phyloP scores from a whole-genome alignment of 2,888 invertebrate genomes.

The Zhuqinia jingwanae region DNA sequence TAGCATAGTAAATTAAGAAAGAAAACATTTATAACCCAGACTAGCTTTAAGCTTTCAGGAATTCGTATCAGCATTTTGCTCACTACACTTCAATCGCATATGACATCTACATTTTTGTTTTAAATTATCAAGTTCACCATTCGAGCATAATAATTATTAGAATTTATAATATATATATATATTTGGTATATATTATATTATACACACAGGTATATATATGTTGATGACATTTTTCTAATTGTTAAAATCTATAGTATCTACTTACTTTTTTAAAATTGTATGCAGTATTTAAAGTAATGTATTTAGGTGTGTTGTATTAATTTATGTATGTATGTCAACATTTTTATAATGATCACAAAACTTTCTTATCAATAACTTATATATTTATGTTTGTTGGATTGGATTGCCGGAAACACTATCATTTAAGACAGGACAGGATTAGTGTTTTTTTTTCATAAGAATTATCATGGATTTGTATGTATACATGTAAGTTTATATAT shows the following conservation, averaged over 20 bases:
- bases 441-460: slow-evolving; percentile 59
- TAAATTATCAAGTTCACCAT: slow-evolving; percentile 64
- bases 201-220: slow-evolving; percentile 66
- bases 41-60: slow-evolving; percentile 73
- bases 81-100: slow-evolving; percentile 51
- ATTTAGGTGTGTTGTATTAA: slow-evolving; percentile 48
- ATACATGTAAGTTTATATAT: slow-evolving; percentile 40
- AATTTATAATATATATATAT: slow-evolving; percentile 60
- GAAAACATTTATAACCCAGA: slow-evolving; percentile 70
- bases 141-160: slow-evolving; percentile 55
- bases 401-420: slow-evolving; percentile 69
- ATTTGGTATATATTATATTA: too few species aligned
- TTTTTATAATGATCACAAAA: slow-evolving; percentile 71
- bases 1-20: slow-evolving; percentile 57
- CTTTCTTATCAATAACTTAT: slow-evolving; percentile 68
- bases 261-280: slow-evolving; percentile 30
- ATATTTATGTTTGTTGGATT: slow-evolving; percentile 59
- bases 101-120: slow-evolving; percentile 51
- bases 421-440: slow-evolving; percentile 69
- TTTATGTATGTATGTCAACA: slow-evolving; percentile 67
- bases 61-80: slow-evolving; percentile 70
- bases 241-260: slow-evolving; percentile 59
- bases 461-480: slow-evolving; percentile 50
- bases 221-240: slow-evolving; percentile 59
- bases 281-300: slow-evolving; percentile 50